phyloP scores from a whole-genome alignment of 2,888 invertebrate species.

The Teleiodes luculella region DNA sequence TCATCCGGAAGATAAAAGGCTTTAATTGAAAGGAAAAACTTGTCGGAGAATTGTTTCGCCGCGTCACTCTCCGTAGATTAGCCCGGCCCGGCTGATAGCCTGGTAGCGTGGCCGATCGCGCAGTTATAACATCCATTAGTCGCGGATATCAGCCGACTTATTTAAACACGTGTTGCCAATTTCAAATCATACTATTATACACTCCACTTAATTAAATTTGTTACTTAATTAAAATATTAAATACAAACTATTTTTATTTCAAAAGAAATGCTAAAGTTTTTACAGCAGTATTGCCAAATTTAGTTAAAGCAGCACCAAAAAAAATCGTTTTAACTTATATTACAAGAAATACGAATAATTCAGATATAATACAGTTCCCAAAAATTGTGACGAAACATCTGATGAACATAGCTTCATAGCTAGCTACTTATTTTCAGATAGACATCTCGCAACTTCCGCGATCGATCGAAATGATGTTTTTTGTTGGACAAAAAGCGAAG shows the following conservation, averaged over 20 bases:
- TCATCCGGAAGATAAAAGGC: constrained; percentile 64
- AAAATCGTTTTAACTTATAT: too few relatives aligned
- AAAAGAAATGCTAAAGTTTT: too few relatives aligned
- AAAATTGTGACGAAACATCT: constrained; percentile 22
- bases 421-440: constrained; percentile 17
- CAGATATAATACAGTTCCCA: too few relatives aligned
- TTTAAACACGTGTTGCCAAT: constrained; percentile 6
- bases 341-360: too few relatives aligned
- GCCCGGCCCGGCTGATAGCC: constrained; percentile 15
- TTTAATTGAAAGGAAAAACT: constrained; percentile 68
- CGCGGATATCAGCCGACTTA: constrained; percentile 51
- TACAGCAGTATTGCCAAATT: too few relatives aligned
- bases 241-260: too few relatives aligned
- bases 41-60: constrained; percentile 57
- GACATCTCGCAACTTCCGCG: constrained; percentile 61
- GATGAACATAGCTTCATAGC: constrained; percentile 24
- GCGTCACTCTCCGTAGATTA: constrained; percentile 67
- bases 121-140: constrained; percentile 58
- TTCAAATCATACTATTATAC: too few relatives aligned
- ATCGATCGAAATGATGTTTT: constrained; percentile 52
- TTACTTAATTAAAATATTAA: too few relatives aligned
- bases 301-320: too few relatives aligned
- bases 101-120: constrained; percentile 57
- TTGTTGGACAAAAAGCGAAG: constrained; percentile 57
- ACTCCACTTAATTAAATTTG: too few relatives aligned